Percentiles rank a stretch among this genome's conserved stretches.
phyloP scores from a whole-genome alignment of 2,888 invertebrate genomes.

The Bugulina stolonifera region DNA sequence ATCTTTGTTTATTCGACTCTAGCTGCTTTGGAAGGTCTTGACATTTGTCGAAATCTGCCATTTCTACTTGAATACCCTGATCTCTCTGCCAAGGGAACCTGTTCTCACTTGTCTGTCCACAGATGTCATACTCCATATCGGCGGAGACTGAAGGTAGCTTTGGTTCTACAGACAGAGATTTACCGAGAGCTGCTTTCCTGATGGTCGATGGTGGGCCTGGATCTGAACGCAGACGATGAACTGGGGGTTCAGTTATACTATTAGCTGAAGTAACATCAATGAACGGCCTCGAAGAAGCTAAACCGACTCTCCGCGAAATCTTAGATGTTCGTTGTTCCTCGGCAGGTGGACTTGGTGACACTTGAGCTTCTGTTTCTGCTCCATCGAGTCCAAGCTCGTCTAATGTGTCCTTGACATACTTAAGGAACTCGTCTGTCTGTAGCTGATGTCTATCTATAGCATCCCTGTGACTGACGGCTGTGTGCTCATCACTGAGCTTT shows the following conservation, averaged over 20 bases:
- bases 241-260: not conserved
- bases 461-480: not conserved
- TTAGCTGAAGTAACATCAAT: not conserved
- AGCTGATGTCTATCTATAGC: not conserved
- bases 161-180: not conserved
- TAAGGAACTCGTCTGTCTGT: not conserved
- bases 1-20: no score
- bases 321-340: not conserved
- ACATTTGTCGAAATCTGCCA: no score
- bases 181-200: not conserved
- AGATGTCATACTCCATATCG: not conserved
- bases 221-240: not conserved
- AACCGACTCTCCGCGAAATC: not conserved
- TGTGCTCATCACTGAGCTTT: not conserved
- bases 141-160: no score
- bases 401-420: not conserved
- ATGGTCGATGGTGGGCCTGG: not conserved
- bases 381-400: not conserved
- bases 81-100: conserved; percentile 23
- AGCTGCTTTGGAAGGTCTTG: no score
- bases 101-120: conserved; percentile 22
- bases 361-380: not conserved
- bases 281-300: not conserved
- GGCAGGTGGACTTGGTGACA: not conserved
- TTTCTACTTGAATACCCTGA: not conserved